Evolutionary conservation across 2,888 invertebrate genomes (phyloP), one percentile per base, ranked within the genome.

Genomic region (Adelphocoris suturalis): DNA sequence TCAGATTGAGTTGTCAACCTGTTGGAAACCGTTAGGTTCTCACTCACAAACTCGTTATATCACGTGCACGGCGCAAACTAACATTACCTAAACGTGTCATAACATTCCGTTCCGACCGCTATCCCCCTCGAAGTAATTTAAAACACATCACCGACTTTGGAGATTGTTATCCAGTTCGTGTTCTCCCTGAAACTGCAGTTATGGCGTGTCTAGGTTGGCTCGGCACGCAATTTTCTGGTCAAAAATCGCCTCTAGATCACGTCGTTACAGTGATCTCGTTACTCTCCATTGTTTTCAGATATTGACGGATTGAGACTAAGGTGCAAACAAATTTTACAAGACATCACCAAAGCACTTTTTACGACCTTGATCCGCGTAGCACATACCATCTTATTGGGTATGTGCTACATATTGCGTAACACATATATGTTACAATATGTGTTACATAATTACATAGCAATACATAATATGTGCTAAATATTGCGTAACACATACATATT

Each of bases 41-140:
- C 68, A 68, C 68, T 68, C 68, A 68, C 68, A 68, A 68, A 68
- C 68, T 68, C 68, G 68, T 68, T 68, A 68, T 68, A 68, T 23
- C 68, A 68, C 68, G 68, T 19, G 16, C 57, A 16, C n/a, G 57
- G n/a, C n/a, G 68, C 19, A n/a, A 52, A 23, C 68, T 68, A 23
- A 68, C 27, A 27, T 23, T 68, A 68, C 68, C 68, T 68, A 27
- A 68, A 68, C 68, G 68, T 23, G 68, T 68, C 68, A 68, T 23
- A 23, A 23, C 68, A 68, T 23, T 27, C 27, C 11, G 68, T 27
- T 68, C 27, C 68, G 9, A 19, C 68, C 68, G 68, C 23, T 68
- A 68, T 19, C 23, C 23, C 68, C 12, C 23, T 27, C 68, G 68
- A 23, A 68, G 68, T 23, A 68, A 68, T 68, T 9, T 68, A 68